phyloP scores from a whole-genome alignment of 1,140 invertebrate species.

The Scylla paramamosain region DNA sequence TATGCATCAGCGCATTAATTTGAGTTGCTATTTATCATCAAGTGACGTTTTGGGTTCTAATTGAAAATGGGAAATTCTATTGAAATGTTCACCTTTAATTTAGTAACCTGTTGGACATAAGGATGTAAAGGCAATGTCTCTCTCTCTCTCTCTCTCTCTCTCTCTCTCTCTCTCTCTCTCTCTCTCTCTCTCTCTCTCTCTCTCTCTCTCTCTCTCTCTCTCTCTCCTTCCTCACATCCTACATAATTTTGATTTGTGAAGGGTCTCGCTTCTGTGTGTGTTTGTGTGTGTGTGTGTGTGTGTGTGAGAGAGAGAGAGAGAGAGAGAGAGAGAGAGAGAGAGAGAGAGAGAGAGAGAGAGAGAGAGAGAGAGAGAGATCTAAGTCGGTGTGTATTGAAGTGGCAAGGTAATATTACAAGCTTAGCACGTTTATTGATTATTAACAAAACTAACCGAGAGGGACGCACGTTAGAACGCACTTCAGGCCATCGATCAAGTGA shows the following conservation, averaged over 20 bases:
- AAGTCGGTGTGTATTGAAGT: background rate
- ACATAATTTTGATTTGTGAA: no score
- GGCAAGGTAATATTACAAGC: background rate
- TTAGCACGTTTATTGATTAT: background rate
- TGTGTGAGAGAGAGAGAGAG: background rate
- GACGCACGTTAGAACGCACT: constrained; percentile 46
- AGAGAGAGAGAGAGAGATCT: background rate
- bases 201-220: no score
- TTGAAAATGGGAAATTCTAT: constrained; percentile 4
- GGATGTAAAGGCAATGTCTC: background rate
- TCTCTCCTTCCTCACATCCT: no score
- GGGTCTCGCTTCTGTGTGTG: no score
- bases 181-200: background rate
- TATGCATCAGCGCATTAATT: background rate
- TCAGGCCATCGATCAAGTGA: constrained; percentile 63
- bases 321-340: background rate
- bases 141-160: constrained; percentile 20
- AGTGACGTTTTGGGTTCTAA: background rate
- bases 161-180: constrained; percentile 20
- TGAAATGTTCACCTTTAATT: background rate
- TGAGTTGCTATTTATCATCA: background rate
- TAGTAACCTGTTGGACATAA: background rate
- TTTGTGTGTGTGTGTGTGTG: no score
- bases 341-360: background rate
- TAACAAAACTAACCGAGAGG: constrained; percentile 29